Evolutionary conservation across 2,113 vertebrate genomes (phyloP).

Genomic region (Rissa tridactyla): DNA sequence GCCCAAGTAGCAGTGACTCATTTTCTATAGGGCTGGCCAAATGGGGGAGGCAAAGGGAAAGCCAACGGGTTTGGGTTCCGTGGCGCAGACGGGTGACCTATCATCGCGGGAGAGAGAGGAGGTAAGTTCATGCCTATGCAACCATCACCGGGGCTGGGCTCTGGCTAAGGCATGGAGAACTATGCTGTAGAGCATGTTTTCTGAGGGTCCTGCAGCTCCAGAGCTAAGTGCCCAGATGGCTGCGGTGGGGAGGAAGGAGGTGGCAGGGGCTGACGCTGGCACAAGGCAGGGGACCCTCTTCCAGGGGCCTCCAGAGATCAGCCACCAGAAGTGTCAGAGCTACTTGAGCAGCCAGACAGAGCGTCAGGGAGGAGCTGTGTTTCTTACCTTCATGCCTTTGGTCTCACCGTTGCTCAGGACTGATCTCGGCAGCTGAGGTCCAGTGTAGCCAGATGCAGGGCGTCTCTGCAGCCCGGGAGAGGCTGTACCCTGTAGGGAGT

Average conservation of each 20-base stretch:
- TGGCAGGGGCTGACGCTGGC: too few relatives aligned
- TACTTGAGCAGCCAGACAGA: not conserved
- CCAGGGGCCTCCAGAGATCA: not conserved
- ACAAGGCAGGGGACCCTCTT: not conserved
- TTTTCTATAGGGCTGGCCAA: not conserved
- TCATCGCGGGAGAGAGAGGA: not conserved
- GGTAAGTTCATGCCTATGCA: not conserved
- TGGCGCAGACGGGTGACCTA: not conserved
- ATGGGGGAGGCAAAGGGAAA: not conserved
- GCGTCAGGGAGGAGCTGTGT: not conserved
- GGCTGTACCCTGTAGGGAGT: not conserved
- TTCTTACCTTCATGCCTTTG: not conserved
- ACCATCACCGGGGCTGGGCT: not conserved
- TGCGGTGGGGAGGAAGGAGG: not conserved
- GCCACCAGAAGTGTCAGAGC: not conserved
- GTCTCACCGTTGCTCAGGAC: not conserved
- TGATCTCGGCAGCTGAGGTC: not conserved
- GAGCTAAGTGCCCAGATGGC: not conserved
- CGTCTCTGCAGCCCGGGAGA: not conserved
- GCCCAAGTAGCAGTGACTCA: not conserved
- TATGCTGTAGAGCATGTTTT: not conserved
- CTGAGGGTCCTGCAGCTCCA: not conserved
- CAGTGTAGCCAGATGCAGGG: not conserved
- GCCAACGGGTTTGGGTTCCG: not conserved
- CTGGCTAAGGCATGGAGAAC: fast-evolving